Percentiles rank a stretch among this genome's conserved stretches.
These are phyloP conservation scores for Drosophila kohkoa DNA, from an alignment of 1,140 invertebrate species.

Conservation along the genomic window DNA sequence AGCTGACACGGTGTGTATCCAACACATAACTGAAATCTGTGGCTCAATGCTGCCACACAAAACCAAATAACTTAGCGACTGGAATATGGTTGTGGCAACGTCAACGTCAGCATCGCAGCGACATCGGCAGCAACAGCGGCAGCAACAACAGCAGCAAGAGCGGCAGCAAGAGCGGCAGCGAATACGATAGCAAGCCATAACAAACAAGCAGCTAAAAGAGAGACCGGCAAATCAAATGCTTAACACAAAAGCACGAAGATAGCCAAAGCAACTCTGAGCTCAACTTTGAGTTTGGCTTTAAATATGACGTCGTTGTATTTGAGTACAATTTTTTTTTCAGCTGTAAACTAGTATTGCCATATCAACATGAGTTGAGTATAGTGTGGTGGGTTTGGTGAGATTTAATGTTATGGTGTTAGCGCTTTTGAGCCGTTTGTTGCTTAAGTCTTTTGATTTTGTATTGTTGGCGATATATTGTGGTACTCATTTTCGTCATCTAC, in stretches of 20 bases:
- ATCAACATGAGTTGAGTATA: conserved; percentile 32
- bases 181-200: conserved; percentile 28
- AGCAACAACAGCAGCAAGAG: conserved; percentile 29
- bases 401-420: conserved; percentile 39
- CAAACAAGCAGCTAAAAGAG: conserved; percentile 52
- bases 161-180: conserved; percentile 24
- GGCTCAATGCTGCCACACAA: conserved; percentile 77
- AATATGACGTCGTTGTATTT: conserved; percentile 41
- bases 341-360: conserved; percentile 4
- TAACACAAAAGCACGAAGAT: conserved; percentile 37
- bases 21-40: conserved; percentile 78
- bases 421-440: neutral
- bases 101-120: conserved; percentile 31
- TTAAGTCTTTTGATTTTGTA: conserved; percentile 12
- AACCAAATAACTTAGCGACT: conserved; percentile 72
- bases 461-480: too few species aligned
- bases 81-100: conserved; percentile 20
- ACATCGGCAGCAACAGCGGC: conserved; percentile 29
- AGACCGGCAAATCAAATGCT: conserved; percentile 54
- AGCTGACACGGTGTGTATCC: conserved; percentile 76
- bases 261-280: conserved; percentile 17
- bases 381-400: conserved; percentile 34
- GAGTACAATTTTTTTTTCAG: conserved; percentile 52
- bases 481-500: neutral
- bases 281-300: conserved; percentile 37